These are phyloP conservation scores for Erpobdella octoculata DNA, from an alignment of 2,888 invertebrate genomes.

Conservation along the genomic window DNA sequence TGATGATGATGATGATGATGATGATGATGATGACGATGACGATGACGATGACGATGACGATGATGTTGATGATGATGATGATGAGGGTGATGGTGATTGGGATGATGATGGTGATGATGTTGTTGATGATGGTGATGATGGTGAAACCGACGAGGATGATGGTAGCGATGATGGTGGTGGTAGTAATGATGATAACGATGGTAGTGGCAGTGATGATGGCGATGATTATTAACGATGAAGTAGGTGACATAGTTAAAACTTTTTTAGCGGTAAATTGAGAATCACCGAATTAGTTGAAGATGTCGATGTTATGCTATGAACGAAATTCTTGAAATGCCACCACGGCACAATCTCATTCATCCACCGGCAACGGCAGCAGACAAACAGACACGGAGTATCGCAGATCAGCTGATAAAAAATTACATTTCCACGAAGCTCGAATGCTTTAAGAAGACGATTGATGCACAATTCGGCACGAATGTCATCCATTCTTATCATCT, in stretches of 20 bases:
- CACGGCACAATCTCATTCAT: background rate
- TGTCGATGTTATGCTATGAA: background rate
- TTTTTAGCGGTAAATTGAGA: too few relatives aligned
- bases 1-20: slow-evolving; percentile 18
- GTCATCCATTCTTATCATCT: too few relatives aligned
- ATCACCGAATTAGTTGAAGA: too few relatives aligned
- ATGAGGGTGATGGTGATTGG: slow-evolving; percentile 17
- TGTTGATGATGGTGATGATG: slow-evolving; percentile 27
- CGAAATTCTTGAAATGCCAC: background rate
- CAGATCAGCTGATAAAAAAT: too few relatives aligned
- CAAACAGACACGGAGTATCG: too few relatives aligned
- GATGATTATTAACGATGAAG: background rate
- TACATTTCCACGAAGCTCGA: too few relatives aligned
- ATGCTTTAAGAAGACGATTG: too few relatives aligned
- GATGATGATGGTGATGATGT: slow-evolving; percentile 24
- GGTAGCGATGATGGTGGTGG: slow-evolving; percentile 13
- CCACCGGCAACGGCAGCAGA: too few relatives aligned
- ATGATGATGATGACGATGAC: slow-evolving; percentile 22
- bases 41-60: slow-evolving; percentile 25
- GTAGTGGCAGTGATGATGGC: slow-evolving; percentile 6
- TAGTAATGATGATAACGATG: slow-evolving; percentile 16
- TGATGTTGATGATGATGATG: slow-evolving; percentile 24
- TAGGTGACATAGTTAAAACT: too few relatives aligned
- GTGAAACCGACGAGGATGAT: slow-evolving; percentile 17
- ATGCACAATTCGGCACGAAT: too few relatives aligned